These are phyloP conservation scores for Bombus difficillimus DNA, from an alignment of 1,140 invertebrate species.

Conservation along the genomic window DNA sequence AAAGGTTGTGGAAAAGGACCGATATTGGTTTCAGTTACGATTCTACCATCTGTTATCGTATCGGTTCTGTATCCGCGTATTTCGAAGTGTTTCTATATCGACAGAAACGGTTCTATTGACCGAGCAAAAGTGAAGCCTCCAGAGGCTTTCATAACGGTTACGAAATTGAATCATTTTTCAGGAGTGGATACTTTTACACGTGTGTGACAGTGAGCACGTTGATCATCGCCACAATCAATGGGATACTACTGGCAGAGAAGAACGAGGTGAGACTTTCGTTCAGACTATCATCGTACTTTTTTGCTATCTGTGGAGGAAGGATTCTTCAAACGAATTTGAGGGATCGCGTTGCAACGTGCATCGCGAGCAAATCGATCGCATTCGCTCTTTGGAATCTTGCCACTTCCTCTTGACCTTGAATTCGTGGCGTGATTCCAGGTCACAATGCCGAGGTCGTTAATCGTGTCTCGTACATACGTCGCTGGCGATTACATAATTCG, in stretches of 20 bases:
- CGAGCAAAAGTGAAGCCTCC: not conserved
- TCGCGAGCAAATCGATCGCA: constrained; percentile 62
- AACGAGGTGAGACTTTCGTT: constrained; percentile 72
- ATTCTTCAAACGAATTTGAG: not conserved
- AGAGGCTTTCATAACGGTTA: no score
- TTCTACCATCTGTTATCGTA: no score
- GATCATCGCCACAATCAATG: constrained; percentile 75
- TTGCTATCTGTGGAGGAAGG: not conserved
- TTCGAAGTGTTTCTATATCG: no score
- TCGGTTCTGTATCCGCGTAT: no score
- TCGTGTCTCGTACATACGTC: constrained; percentile 11
- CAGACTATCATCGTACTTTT: no score
- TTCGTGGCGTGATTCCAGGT: constrained; percentile 69
- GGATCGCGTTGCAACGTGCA: not conserved
- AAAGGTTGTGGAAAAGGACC: no score
- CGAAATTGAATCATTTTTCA: constrained; percentile 40
- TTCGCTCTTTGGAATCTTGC: constrained; percentile 70
- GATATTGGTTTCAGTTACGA: no score
- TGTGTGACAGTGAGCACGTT: constrained; percentile 72
- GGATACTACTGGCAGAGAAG: constrained; percentile 77
- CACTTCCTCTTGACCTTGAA: constrained; percentile 75
- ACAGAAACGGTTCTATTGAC: no score
- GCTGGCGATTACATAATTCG: not conserved
- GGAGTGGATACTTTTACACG: constrained; percentile 75
- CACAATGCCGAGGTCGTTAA: constrained; percentile 64